Evolutionary conservation across 2,113 vertebrate species (phyloP), one percentile per base, ranked within the genome.

Genomic region (Planiliza haematocheilus): DNA sequence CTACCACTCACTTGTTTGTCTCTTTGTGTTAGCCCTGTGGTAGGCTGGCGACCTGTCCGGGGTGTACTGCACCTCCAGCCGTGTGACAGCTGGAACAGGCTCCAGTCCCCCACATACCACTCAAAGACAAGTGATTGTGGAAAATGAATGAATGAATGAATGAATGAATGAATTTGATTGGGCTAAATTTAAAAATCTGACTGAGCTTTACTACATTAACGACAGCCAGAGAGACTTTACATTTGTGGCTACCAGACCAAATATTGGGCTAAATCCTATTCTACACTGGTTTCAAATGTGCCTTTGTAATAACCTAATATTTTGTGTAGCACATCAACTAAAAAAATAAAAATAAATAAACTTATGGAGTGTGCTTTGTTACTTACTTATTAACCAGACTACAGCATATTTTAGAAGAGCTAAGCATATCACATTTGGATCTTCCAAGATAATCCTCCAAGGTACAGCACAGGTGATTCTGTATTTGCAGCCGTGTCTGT

Each of bases 331-430:
- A 46, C 56, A 56, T 69, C 42, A 20, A 68, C 67, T 55, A n/a
- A n/a, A n/a, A n/a, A n/a, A n/a, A n/a, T n/a, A n/a, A n/a, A n/a
- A n/a, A n/a, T n/a, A n/a, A n/a, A n/a, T n/a, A n/a, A n/a, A 39
- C 70, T 10, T 36, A 11, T 80, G 21, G 52, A 61, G 46, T 46
- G 43, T 56, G 61, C 18, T 58, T 66, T 61, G 69, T 65, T 50
- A 51, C 63, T 38, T 52, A 30, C 68, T 62, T 70, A 80, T 74
- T 63, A 51, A 55, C 65, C 52, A 41, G 42, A 34, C 64, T 56
- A 21, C 42, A 57, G 77, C 18, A 11, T 7, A 11, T 72, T 66
- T 72, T 53, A 55, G 45, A 63, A 56, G 46, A 74, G 57, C 20
- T 64, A 14, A 70, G 45, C 39, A 62, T 57, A 62, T 50, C 59